A percentile compares a stretch with the other conserved stretches of the same genome.
Conservation (phyloP, 1,140 invertebrate species). For the Papilio machaon region DNA sequence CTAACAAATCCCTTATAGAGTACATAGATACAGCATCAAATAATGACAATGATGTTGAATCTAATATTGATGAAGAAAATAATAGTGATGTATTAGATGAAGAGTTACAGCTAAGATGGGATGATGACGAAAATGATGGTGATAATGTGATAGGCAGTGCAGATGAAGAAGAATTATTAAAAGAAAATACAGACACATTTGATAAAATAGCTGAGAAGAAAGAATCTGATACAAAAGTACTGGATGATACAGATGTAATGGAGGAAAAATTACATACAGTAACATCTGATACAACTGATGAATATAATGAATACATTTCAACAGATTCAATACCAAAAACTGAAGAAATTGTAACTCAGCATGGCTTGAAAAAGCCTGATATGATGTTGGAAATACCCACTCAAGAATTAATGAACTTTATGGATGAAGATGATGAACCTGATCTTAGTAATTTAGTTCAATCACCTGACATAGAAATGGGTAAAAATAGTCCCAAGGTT, state of each 20-base stretch:
- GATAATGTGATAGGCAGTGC: conserved; percentile 27
- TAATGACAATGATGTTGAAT: conserved; percentile 27
- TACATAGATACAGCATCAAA: not conserved
- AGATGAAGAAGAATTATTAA: conserved; percentile 41
- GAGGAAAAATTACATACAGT: not conserved
- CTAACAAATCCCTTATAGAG: not conserved
- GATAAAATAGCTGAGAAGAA: conserved; percentile 18
- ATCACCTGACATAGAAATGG: conserved; percentile 39
- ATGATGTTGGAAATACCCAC: conserved; percentile 71
- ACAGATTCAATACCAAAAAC: conserved; percentile 32
- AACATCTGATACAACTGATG: not conserved
- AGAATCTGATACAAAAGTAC: conserved; percentile 23
- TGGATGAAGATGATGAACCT: conserved; percentile 45
- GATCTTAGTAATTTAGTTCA: conserved; percentile 41
- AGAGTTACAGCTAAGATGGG: conserved; percentile 54
- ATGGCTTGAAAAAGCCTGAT: conserved; percentile 63
- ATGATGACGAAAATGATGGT: conserved; percentile 53
- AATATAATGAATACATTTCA: conserved; percentile 27
- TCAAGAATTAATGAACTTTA: conserved; percentile 60
- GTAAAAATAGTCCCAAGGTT: conserved; percentile 23
- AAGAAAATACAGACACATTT: conserved; percentile 17
- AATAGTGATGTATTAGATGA: conserved; percentile 46
- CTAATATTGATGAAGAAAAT: conserved; percentile 41
- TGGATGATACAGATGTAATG: not conserved
- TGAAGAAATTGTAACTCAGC: conserved; percentile 42